Percentiles rank a stretch among this genome's conserved stretches.
Conservation (phyloP, 2,888 invertebrate species). For the Drosophila peninsularis region DNA sequence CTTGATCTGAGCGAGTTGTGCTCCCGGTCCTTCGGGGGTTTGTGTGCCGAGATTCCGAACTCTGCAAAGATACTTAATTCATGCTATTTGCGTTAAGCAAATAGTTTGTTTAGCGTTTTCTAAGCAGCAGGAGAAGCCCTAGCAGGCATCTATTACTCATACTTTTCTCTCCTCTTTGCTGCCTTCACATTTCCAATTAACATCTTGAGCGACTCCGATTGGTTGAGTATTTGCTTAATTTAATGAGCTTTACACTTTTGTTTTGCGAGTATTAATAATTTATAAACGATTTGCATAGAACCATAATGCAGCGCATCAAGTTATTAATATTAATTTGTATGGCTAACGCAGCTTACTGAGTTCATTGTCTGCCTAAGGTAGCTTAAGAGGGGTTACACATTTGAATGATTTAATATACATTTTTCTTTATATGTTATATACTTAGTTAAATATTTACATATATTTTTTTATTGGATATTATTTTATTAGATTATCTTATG, state of each 20-base stretch:
- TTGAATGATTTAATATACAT: too few species aligned
- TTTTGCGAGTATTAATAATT: slow-evolving; percentile 3
- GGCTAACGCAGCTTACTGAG: background rate
- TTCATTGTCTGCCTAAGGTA: background rate
- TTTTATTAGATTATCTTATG: too few species aligned
- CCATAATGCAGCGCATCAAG: background rate
- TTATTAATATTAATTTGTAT: background rate
- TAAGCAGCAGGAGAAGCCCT: background rate
- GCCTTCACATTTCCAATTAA: slow-evolving; percentile 53
- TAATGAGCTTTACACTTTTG: slow-evolving; percentile 50
- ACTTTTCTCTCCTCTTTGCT: slow-evolving; percentile 1
- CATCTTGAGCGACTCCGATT: slow-evolving; percentile 41
- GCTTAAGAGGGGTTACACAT: background rate
- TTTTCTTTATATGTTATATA: too few species aligned
- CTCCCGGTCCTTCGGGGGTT: slow-evolving; percentile 29
- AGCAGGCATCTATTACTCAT: slow-evolving; percentile 8
- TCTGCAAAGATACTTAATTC: slow-evolving; percentile 60
- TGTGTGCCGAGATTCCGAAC: slow-evolving; percentile 61
- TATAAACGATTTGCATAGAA: background rate
- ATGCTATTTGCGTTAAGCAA: slow-evolving; percentile 54
- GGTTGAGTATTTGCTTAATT: slow-evolving; percentile 48
- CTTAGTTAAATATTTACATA: too few species aligned
- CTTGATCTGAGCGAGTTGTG: slow-evolving; percentile 61
- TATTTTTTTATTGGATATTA: too few species aligned
- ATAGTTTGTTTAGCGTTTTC: slow-evolving; percentile 61